Evolutionary conservation across 2,888 invertebrate species (phyloP).

Genomic region (Drosophila rellima): DNA sequence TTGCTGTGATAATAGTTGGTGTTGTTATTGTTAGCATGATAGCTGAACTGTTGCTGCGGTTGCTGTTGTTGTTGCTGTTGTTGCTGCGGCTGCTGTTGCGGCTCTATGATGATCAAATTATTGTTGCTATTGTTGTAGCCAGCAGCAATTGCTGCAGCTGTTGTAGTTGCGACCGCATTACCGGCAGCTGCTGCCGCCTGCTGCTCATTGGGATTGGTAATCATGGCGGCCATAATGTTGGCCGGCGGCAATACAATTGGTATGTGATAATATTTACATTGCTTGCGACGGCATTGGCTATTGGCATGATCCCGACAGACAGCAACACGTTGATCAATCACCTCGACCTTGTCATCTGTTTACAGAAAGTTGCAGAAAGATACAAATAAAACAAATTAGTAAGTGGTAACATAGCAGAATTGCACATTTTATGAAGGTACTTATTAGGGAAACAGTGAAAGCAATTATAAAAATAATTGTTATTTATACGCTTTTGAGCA

Average conservation of each 20-base stretch:
- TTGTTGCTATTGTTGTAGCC: constrained; percentile 59
- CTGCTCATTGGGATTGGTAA: constrained; percentile 83
- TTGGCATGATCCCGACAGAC: constrained; percentile 98
- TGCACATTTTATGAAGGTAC: not conserved
- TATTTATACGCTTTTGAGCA: constrained; percentile 26
- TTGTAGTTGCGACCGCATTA: constrained; percentile 47
- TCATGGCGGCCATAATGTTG: constrained; percentile 89
- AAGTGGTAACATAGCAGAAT: not conserved
- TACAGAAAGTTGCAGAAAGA: not conserved
- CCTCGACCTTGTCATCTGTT: constrained; percentile 97
- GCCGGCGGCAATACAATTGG: constrained; percentile 95
- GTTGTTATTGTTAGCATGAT: constrained; percentile 56
- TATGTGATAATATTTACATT: constrained; percentile 99
- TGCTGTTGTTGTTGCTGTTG: constrained; percentile 64
- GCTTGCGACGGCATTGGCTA: constrained; percentile 96
- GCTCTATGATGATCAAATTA: constrained; percentile 82
- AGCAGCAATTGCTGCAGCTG: constrained; percentile 83
- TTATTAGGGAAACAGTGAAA: constrained; percentile 69
- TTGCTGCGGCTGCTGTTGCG: constrained; percentile 79
- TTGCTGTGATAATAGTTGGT: constrained; percentile 40
- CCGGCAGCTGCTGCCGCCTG: constrained; percentile 54
- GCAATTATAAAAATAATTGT: constrained; percentile 67
- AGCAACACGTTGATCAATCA: constrained; percentile 97
- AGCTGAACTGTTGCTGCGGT: constrained; percentile 67
- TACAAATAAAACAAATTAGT: constrained; percentile 25